Evolutionary conservation across 2,797 vertebrate genomes (phyloP).

Genomic region (Apogon talboti): DNA sequence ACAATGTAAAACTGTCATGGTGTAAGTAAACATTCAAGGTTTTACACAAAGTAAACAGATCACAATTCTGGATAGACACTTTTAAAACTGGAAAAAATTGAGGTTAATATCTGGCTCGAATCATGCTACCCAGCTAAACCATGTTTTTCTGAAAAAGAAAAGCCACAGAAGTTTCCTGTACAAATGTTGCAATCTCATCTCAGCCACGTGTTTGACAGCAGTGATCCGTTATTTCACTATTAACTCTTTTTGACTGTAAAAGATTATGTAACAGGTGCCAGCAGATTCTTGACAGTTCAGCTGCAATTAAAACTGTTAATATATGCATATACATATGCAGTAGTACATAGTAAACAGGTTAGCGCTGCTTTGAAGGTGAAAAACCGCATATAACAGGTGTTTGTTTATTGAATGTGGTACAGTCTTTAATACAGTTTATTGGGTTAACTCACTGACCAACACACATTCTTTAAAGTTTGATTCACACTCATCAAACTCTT

Average conservation of each 20-base stretch:
- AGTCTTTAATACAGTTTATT: not conserved
- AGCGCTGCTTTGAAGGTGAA: not conserved
- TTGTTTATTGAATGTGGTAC: not conserved
- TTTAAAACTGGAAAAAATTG: too few species aligned
- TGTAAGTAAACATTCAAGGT: too few species aligned
- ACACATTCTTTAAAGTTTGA: too few species aligned
- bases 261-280: not conserved
- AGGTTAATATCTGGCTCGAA: not conserved
- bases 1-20: too few species aligned
- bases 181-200: slow-evolving; percentile 55
- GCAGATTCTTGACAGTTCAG: too few species aligned
- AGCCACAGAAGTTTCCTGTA: slow-evolving; percentile 69
- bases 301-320: not conserved
- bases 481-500: too few species aligned
- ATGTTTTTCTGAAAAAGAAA: slow-evolving; percentile 25
- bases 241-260: not conserved
- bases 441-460: not conserved
- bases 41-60: too few species aligned
- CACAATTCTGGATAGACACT: too few species aligned
- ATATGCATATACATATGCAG: not conserved
- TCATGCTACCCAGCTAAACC: slow-evolving; percentile 11
- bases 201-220: slow-evolving; percentile 10
- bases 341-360: too few species aligned
- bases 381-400: not conserved
- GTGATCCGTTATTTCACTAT: not conserved